phyloP scores from a whole-genome alignment of 35 echinoderm and acorn worm genomes.

The Eucidaris tribuloides region DNA sequence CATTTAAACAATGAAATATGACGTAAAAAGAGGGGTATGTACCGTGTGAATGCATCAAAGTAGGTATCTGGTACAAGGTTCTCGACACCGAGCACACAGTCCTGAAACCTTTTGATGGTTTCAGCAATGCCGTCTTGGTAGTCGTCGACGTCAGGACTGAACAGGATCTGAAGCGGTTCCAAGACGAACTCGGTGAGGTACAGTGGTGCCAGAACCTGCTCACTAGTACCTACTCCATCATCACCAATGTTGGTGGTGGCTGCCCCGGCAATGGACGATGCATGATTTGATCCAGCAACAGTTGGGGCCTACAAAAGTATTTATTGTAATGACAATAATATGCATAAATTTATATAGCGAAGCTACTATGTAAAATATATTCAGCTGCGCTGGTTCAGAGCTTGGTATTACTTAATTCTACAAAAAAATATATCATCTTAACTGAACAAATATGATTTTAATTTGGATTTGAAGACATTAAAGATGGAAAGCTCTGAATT shows the following conservation, averaged over 20 bases:
- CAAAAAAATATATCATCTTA: too few species aligned
- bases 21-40: too few species aligned
- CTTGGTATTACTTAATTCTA: neutral
- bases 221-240: neutral
- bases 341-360: neutral
- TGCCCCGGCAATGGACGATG: conserved; percentile 30
- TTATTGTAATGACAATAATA: neutral
- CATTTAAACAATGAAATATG: too few species aligned
- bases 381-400: too few species aligned
- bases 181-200: conserved; percentile 95
- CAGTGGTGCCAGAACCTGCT: conserved; percentile 64
- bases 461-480: too few species aligned
- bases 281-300: conserved; percentile 38
- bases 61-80: conserved; percentile 97
- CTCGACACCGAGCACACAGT: conserved; percentile 92
- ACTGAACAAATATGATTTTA: too few species aligned
- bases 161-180: conserved; percentile 82
- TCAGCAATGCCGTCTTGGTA: conserved; percentile 88
- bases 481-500: too few species aligned
- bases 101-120: conserved; percentile 88
- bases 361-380: too few species aligned
- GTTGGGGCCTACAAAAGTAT: conserved; percentile 60
- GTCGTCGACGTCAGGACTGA: conserved; percentile 80
- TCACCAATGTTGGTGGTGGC: conserved; percentile 34
- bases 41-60: conserved; percentile 99